Evolutionary conservation across 2,888 invertebrate species (phyloP).

Genomic region (Acronicta psi): DNA sequence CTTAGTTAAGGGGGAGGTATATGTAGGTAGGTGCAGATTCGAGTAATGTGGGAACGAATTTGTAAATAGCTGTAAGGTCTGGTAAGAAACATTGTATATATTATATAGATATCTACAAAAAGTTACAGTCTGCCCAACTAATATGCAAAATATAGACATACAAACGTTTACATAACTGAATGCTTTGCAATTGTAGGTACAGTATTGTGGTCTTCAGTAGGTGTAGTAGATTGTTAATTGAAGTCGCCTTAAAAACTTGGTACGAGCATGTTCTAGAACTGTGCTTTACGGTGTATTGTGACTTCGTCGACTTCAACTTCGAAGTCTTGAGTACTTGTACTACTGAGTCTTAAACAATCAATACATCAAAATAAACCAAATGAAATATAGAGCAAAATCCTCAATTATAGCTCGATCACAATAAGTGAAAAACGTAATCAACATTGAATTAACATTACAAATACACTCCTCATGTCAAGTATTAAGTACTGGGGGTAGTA

Average conservation of each 20-base stretch:
- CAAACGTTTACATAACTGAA: too few species aligned
- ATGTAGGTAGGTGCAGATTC: constrained; percentile 8
- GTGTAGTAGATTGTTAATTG: too few species aligned
- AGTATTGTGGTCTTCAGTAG: too few species aligned
- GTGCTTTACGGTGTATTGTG: too few species aligned
- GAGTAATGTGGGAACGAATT: constrained; percentile 44
- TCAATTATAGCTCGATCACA: constrained; percentile 14
- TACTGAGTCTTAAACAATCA: not conserved
- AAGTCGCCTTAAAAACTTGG: too few species aligned
- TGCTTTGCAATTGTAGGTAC: too few species aligned
- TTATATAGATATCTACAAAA: not conserved
- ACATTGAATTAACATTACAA: constrained; percentile 62
- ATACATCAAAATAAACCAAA: constrained; percentile 13
- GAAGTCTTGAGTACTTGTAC: too few species aligned
- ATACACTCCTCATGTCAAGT: constrained; percentile 63
- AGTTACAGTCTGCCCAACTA: not conserved
- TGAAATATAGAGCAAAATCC: constrained; percentile 24
- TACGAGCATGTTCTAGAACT: too few species aligned
- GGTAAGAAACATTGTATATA: not conserved
- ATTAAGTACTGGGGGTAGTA: constrained; percentile 66
- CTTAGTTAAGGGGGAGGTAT: constrained; percentile 21
- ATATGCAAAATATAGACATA: too few species aligned
- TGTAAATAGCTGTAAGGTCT: constrained; percentile 19
- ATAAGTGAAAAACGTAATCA: constrained; percentile 43
- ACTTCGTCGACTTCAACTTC: too few species aligned